These are phyloP conservation scores for Taenioides sp. DNA, from an alignment of 2,797 vertebrate species.

Conservation along the genomic window DNA sequence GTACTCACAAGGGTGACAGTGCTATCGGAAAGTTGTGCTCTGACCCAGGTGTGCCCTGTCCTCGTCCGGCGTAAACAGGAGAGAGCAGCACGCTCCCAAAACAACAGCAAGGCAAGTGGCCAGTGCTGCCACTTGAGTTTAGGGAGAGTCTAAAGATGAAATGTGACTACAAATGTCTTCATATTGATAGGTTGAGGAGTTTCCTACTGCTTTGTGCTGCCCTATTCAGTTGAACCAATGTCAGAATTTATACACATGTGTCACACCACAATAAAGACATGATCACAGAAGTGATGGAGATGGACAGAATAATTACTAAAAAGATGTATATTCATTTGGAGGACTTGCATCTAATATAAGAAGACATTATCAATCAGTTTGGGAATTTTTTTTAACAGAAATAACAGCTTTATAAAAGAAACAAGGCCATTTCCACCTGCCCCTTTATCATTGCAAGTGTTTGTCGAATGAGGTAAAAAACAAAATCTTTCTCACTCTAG, in stretches of 20 bases:
- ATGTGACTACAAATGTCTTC: conserved; percentile 12
- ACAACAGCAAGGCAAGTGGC: conserved; percentile 12
- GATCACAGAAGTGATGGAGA: neutral
- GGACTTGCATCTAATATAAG: too few species aligned
- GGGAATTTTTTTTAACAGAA: too few species aligned
- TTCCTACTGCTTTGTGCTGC: conserved; percentile 12
- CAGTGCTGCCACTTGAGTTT: conserved; percentile 28
- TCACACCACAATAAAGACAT: too few species aligned
- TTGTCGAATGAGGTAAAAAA: conserved; percentile 2
- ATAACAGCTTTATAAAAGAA: too few species aligned
- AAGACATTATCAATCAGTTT: too few species aligned
- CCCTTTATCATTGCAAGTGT: neutral
- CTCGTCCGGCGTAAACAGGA: conserved; percentile 30
- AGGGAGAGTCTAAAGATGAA: conserved; percentile 9
- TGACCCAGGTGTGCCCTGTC: conserved; percentile 38
- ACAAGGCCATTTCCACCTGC: too few species aligned
- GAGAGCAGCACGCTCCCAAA: conserved; percentile 13
- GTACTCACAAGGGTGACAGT: conserved; percentile 55
- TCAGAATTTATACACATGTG: too few species aligned
- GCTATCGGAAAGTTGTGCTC: conserved; percentile 59
- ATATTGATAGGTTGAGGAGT: conserved; percentile 14
- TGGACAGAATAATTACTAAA: too few species aligned
- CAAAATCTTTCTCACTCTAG: neutral
- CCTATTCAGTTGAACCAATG: neutral
- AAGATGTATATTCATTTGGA: too few species aligned